These are phyloP conservation scores for Pterocles burchelli DNA, from an alignment of 2,113 vertebrate genomes.

Conservation along the genomic window DNA sequence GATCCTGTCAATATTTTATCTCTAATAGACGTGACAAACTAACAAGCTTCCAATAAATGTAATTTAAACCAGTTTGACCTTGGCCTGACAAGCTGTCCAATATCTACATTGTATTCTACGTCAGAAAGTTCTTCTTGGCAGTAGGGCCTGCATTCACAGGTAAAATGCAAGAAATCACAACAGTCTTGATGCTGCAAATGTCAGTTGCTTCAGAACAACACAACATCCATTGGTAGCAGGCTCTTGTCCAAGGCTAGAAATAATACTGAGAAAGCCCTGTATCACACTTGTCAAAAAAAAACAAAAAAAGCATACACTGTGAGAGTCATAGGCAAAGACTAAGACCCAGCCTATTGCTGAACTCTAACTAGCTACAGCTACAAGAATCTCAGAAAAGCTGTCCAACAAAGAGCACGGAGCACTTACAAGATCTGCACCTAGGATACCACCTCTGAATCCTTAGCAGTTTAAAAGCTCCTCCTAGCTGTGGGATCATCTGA, in stretches of 20 bases:
- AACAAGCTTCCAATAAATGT: constrained; percentile 13
- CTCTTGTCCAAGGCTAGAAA: neutral
- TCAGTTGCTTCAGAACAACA: neutral
- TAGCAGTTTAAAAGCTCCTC: neutral
- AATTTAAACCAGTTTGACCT: neutral
- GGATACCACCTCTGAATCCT: neutral
- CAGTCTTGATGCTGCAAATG: neutral
- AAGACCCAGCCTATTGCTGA: neutral
- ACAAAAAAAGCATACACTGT: too few relatives aligned
- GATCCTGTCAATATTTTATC: neutral
- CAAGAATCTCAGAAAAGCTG: neutral
- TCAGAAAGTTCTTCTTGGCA: neutral
- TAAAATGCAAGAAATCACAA: neutral
- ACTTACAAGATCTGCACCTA: neutral
- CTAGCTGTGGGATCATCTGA: neutral
- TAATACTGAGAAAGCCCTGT: neutral
- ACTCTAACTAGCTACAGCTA: neutral
- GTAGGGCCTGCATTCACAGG: neutral
- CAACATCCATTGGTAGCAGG: neutral
- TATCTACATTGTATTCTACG: neutral
- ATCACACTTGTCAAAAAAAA: neutral
- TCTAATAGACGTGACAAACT: neutral
- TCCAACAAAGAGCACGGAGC: neutral
- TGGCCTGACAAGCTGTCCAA: neutral
- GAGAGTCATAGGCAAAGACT: neutral